Percentiles rank a stretch among this genome's conserved stretches.
Evolutionary conservation across 2,888 invertebrate species (phyloP).

Genomic region (Platypus cylindrus): DNA sequence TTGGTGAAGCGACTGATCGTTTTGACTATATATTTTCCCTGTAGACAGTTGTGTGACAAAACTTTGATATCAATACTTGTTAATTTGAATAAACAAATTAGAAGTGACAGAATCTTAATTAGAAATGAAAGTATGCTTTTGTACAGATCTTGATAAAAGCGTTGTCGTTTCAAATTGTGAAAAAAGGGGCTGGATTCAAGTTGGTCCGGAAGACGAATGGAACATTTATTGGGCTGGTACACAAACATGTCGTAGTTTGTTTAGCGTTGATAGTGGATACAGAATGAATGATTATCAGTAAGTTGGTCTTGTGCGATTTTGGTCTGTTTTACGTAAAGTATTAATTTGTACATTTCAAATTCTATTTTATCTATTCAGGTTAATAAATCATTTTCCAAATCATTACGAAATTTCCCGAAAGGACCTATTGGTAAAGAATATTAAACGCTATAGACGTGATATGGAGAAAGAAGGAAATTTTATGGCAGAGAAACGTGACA

Average conservation of each 20-base stretch:
- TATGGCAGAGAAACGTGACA: slow-evolving; percentile 70
- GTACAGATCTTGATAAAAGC: slow-evolving; percentile 88
- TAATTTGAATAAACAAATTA: no score
- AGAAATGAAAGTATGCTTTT: slow-evolving; percentile 48
- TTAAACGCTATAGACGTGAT: slow-evolving; percentile 86
- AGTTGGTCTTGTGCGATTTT: slow-evolving; percentile 26
- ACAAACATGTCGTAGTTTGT: slow-evolving; percentile 79
- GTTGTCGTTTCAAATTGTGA: slow-evolving; percentile 87
- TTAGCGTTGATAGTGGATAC: slow-evolving; percentile 85
- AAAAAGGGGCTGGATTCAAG: slow-evolving; percentile 80
- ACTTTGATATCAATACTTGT: no score
- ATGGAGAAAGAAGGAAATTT: slow-evolving; percentile 81
- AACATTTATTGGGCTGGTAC: slow-evolving; percentile 94
- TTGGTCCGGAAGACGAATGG: slow-evolving; percentile 86
- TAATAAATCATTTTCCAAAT: slow-evolving; percentile 93
- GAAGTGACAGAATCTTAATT: no score
- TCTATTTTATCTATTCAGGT: slow-evolving; percentile 35
- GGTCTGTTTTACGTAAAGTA: no score
- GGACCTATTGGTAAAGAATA: slow-evolving; percentile 91
- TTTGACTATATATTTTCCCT: no score
- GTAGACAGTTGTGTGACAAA: no score
- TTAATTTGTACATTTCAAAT: no score
- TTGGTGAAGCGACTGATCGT: no score
- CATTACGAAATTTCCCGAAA: slow-evolving; percentile 92
- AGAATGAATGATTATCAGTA: slow-evolving; percentile 86